Percentiles rank a stretch among this genome's conserved stretches.
Evolutionary conservation across 2,113 vertebrate genomes (phyloP).

Genomic region (Puma concolor): DNA sequence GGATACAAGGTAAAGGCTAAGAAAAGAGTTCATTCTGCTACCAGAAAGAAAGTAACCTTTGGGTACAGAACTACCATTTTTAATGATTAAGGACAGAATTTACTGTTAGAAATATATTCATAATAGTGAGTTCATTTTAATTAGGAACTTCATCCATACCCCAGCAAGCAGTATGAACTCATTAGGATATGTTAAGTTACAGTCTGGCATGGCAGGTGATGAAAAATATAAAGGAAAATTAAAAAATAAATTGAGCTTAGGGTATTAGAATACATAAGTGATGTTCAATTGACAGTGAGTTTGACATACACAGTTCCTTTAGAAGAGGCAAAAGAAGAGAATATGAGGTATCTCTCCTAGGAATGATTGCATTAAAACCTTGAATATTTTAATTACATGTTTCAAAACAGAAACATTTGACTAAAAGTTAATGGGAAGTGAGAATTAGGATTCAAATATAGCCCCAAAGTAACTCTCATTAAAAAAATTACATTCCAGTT

Average conservation of each 20-base stretch:
- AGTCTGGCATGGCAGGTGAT: conserved; percentile 48
- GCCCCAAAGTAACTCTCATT: conserved; percentile 36
- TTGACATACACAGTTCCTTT: conserved; percentile 50
- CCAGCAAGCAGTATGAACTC: conserved; percentile 68
- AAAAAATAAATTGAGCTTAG: conserved; percentile 70
- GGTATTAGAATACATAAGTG: conserved; percentile 56
- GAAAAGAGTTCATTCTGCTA: conserved; percentile 68
- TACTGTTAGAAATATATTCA: conserved; percentile 70
- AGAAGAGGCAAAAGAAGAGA: conserved; percentile 48
- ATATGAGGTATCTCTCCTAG: conserved; percentile 58
- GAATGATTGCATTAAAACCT: conserved; percentile 66
- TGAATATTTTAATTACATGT: conserved; percentile 64
- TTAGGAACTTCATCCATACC: conserved; percentile 73
- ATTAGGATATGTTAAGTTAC: conserved; percentile 71
- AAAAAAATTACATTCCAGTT: conserved; percentile 11
- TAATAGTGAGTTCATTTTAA: conserved; percentile 78
- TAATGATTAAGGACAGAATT: conserved; percentile 69
- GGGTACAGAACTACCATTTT: conserved; percentile 61
- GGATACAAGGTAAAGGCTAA: conserved; percentile 63
- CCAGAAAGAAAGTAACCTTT: conserved; percentile 66
- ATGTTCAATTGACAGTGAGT: conserved; percentile 45
- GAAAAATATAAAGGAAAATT: conserved; percentile 71
- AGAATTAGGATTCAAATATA: conserved; percentile 57
- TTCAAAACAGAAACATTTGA: conserved; percentile 71
- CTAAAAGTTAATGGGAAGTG: conserved; percentile 56